Base-by-base conservation (phyloP, 92 coral and sea anemone species). In the Muricea muricata region DNA sequence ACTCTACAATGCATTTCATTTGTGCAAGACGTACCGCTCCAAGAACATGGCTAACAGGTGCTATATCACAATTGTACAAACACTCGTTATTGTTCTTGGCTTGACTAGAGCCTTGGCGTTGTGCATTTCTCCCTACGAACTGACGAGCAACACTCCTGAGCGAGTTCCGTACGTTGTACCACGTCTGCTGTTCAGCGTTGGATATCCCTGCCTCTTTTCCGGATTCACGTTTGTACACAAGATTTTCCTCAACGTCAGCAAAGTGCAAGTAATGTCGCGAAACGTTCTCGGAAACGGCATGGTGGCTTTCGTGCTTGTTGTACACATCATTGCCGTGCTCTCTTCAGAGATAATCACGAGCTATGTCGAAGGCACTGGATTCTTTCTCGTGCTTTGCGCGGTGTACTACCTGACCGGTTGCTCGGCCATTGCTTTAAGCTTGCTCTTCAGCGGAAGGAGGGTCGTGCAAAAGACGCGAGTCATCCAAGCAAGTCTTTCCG, bases 201-300 rank as follows among this genome's bases (percentile, higher is more conserved):
- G 83, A 0, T 78, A 56, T 30, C 83, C 83, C 5, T 78, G 83
- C 11, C 55, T 78, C 3, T 32, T 78, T 65, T 56, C 83, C 45
- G 83, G 83, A 0, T 78, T 55, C 10, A 78, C 83, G 6, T 78
- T 78, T n/a, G 71, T 78, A 10, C 83, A 78, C 52, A 56, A 78
- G 2, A 78, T 78, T 6, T 78, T 78, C 34, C 71, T 78, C 4
- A 32, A 78, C 31, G 34, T 78, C 1, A 58, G 71, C 31, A 78
- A 78, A 24, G 54, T 78, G 33, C 50, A 55, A 78, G 35, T 78
- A 2, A 14, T 78, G 1, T 33, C 70, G 4, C 26, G 48, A 32
- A 50, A 57, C n/a, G 80, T n/a, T 7, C 54, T 78, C 13, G 65
- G 65, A 14, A n/a, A 37, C 30, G 21, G 56, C 20, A 10, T 12